Percentiles rank a stretch among this genome's conserved stretches.
These are phyloP conservation scores for Coracias cyanogaster DNA, from an alignment of 2,797 vertebrate species.

Conservation along the genomic window DNA sequence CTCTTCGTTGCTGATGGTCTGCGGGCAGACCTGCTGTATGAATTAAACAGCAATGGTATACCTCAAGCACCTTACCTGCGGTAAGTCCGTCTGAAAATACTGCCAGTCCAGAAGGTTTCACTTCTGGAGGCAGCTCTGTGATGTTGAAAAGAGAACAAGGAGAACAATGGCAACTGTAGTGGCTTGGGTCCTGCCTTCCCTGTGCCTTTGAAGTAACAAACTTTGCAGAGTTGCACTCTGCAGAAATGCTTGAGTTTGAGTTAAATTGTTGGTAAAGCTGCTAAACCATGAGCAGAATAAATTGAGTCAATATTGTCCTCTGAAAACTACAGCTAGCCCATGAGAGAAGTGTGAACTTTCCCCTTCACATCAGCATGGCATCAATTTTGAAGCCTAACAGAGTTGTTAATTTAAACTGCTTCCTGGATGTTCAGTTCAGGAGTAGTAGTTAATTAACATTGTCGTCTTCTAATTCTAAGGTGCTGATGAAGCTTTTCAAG, in stretches of 20 bases:
- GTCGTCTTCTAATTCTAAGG: not conserved
- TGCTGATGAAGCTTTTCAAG: not conserved
- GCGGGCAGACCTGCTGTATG: slow-evolving; percentile 89
- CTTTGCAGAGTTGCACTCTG: not conserved
- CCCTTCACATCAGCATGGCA: not conserved
- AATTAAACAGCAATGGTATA: slow-evolving; percentile 73
- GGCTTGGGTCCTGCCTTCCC: not conserved
- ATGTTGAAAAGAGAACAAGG: not conserved
- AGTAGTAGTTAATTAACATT: not conserved
- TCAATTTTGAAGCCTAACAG: not conserved
- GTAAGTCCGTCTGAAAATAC: slow-evolving; percentile 67
- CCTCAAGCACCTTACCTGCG: slow-evolving; percentile 88
- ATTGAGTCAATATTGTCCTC: not conserved
- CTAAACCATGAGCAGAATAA: not conserved
- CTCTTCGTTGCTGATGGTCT: slow-evolving; percentile 95
- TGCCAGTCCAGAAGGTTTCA: not conserved
- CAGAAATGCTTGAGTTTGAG: not conserved
- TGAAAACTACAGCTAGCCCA: not conserved
- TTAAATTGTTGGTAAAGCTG: not conserved
- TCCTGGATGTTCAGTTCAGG: not conserved
- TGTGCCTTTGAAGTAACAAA: not conserved
- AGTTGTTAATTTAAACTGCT: not conserved
- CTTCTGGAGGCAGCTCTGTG: not conserved
- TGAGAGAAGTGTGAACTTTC: not conserved
- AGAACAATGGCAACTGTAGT: rapidly evolving